phyloP scores from a whole-genome alignment of 2,113 vertebrate species.

The Daboia siamensis region DNA sequence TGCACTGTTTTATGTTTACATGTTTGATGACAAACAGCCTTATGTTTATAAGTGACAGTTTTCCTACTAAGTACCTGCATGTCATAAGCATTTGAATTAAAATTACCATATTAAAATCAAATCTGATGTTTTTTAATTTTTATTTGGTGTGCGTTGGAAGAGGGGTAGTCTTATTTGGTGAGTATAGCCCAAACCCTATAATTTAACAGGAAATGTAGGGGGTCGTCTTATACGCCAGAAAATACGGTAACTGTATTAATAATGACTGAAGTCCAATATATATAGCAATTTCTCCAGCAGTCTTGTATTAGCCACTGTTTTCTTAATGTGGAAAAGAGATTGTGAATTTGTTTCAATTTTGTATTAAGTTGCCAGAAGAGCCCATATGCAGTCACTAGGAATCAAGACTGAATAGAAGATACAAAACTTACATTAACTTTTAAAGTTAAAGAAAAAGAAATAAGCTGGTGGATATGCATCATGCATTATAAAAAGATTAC shows the following conservation, averaged over 20 bases:
- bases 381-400: not conserved
- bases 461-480: not conserved
- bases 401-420: not conserved
- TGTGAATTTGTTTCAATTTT: not conserved
- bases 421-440: not conserved
- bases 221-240: no score
- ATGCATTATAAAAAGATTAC: not conserved
- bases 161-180: no score
- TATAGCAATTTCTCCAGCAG: not conserved
- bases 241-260: not conserved
- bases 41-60: no score
- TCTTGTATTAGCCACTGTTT: not conserved
- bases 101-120: no score
- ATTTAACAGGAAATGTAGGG: no score
- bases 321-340: not conserved
- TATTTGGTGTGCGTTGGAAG: no score
- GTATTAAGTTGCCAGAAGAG: not conserved
- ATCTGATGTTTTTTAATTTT: no score
- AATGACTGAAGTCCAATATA: not conserved
- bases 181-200: no score
- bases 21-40: no score
- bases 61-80: no score
- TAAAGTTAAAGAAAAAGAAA: not conserved
- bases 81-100: no score
- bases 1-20: no score